Evolutionary conservation across 2,797 vertebrate species (phyloP).

Genomic region (Protonibea diacanthus): DNA sequence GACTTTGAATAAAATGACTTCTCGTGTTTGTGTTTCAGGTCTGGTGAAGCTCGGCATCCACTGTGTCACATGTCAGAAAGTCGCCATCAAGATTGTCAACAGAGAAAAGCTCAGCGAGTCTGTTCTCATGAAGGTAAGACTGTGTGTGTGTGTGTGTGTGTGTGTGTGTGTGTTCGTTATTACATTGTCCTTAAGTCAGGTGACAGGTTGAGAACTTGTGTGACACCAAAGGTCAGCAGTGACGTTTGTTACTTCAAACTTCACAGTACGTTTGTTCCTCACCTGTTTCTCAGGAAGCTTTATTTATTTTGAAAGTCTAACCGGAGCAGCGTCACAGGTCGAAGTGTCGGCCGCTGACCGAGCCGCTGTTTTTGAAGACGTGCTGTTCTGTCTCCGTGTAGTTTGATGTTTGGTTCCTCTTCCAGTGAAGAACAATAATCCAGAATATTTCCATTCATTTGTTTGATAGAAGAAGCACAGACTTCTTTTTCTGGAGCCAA

Average conservation of each 20-base stretch:
- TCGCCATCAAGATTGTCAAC: conserved; percentile 96
- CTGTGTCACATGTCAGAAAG: conserved; percentile 95
- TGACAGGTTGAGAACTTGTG: no score
- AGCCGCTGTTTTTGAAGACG: no score
- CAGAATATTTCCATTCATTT: neutral
- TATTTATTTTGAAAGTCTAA: no score
- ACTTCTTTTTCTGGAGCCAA: no score
- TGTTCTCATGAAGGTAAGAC: conserved; percentile 93
- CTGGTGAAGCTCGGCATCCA: conserved; percentile 93
- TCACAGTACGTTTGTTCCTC: no score
- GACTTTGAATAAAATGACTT: neutral
- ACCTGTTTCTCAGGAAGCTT: no score
- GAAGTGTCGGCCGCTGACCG: no score
- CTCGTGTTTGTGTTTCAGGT: conserved; percentile 80
- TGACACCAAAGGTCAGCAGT: no score
- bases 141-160: conserved; percentile 10
- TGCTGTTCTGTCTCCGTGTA: neutral
- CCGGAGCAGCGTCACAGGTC: no score
- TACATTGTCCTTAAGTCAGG: no score
- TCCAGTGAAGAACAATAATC: neutral
- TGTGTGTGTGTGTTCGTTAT: neutral
- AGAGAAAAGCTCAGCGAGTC: conserved; percentile 95
- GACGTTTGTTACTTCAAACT: no score
- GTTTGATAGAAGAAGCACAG: neutral
- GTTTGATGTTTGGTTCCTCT: neutral